These are phyloP conservation scores for Hemibagrus wyckioides DNA, from an alignment of 2,113 vertebrate genomes.

Conservation along the genomic window DNA sequence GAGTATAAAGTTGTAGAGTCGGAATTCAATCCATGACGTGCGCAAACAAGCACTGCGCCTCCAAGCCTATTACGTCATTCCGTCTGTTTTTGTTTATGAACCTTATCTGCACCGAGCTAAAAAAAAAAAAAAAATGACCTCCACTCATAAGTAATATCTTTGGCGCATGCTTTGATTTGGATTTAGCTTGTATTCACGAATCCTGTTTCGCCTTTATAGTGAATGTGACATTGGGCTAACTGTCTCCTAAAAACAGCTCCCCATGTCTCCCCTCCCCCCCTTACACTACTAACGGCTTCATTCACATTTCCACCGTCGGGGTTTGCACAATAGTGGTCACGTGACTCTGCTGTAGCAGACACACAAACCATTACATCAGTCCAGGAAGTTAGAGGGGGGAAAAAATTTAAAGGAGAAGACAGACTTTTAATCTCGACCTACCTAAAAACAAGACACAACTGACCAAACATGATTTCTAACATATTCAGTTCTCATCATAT, in stretches of 20 bases:
- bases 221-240: constrained; percentile 26
- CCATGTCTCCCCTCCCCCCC: constrained; percentile 54
- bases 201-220: neutral
- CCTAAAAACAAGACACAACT: neutral
- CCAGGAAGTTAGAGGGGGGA: constrained; percentile 57
- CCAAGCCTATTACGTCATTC: constrained; percentile 44
- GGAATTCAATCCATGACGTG: neutral
- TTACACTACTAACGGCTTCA: constrained; percentile 56
- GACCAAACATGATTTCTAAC: neutral
- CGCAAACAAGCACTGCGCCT: constrained; percentile 34
- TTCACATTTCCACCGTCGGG: constrained; percentile 57
- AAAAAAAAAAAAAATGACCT: constrained; percentile 2
- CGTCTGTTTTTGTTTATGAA: constrained; percentile 33
- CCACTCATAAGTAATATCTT: neutral
- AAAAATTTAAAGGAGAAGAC: constrained; percentile 70
- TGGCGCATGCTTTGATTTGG: neutral
- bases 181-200: neutral
- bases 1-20: neutral
- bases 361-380: constrained; percentile 77
- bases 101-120: constrained; percentile 6
- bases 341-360: constrained; percentile 64
- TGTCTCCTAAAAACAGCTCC: constrained; percentile 51
- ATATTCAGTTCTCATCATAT: neutral
- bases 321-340: constrained; percentile 65
- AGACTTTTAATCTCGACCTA: neutral